Evolutionary conservation across 2,797 vertebrate genomes (phyloP).

Genomic region (Pangasius krempfi): DNA sequence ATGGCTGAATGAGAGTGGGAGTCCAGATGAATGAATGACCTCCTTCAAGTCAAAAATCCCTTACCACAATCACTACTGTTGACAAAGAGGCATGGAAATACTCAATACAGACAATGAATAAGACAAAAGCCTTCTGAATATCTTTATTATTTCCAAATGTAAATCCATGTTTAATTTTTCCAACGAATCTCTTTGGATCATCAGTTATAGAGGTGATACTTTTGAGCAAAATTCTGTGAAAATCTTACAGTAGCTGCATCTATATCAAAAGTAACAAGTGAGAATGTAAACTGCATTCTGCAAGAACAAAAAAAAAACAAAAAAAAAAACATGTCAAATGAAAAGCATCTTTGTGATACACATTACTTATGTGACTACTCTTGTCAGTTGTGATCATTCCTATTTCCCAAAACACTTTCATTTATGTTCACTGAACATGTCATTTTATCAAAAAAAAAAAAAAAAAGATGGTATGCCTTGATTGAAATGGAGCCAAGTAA

Average conservation of each 20-base stretch:
- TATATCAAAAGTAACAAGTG: not conserved
- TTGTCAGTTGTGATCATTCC: not conserved
- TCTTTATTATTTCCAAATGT: not conserved
- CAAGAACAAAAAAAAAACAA: not conserved
- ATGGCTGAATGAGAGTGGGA: constrained; percentile 48
- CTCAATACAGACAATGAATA: constrained; percentile 30
- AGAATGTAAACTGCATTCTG: not conserved
- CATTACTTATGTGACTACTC: not conserved
- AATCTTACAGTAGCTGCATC: not conserved
- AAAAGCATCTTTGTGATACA: not conserved
- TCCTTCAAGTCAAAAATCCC: constrained; percentile 24
- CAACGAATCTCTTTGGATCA: not conserved
- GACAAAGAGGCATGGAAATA: constrained; percentile 42
- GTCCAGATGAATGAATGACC: constrained; percentile 46
- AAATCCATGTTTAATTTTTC: constrained; percentile 4
- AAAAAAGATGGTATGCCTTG: constrained; percentile 19
- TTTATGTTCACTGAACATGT: constrained; percentile 17
- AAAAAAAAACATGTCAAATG: not conserved
- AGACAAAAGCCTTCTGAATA: constrained; percentile 30
- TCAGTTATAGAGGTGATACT: not conserved
- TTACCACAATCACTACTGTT: constrained; percentile 38
- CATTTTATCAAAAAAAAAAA: not conserved
- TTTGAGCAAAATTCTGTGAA: constrained; percentile 2
- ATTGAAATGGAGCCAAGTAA: constrained; percentile 29
- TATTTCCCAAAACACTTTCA: not conserved